These are phyloP conservation scores for Acipenser ruthenus DNA, from an alignment of 2,797 vertebrate species.

Conservation along the genomic window DNA sequence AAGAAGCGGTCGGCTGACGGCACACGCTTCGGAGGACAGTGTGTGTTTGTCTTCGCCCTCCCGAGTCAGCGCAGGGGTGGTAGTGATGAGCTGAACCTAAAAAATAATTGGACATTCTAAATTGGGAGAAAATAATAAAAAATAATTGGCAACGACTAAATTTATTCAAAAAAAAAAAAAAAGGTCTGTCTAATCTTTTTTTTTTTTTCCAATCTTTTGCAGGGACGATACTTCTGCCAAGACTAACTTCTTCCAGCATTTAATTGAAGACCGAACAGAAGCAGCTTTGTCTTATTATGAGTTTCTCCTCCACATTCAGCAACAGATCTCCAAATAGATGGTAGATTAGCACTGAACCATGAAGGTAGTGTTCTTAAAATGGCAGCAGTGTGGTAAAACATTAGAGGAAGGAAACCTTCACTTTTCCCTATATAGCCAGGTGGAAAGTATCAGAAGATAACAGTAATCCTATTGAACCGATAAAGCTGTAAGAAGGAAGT, in stretches of 20 bases:
- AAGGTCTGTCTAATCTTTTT: too few species aligned
- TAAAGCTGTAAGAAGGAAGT: neutral
- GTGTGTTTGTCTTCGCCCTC: too few species aligned
- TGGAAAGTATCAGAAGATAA: conserved; percentile 10
- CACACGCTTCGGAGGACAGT: too few species aligned
- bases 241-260: conserved; percentile 77
- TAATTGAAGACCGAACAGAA: conserved; percentile 89
- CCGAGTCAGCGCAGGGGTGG: too few species aligned
- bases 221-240: conserved; percentile 82
- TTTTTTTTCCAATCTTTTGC: conserved; percentile 20
- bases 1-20: too few species aligned
- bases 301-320: conserved; percentile 86
- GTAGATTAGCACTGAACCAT: conserved; percentile 10
- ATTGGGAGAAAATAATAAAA: too few species aligned
- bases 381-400: conserved; percentile 12
- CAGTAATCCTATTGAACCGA: conserved; percentile 3
- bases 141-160: too few species aligned
- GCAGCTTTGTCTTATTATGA: conserved; percentile 87
- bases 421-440: conserved; percentile 24
- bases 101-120: too few species aligned
- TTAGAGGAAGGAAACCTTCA: conserved; percentile 18
- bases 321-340: conserved; percentile 82
- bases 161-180: too few species aligned
- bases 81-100: too few species aligned
- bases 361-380: conserved; percentile 4